Evolutionary conservation across 2,797 vertebrate genomes (phyloP).

Genomic region (Eutrigla gurnardus): DNA sequence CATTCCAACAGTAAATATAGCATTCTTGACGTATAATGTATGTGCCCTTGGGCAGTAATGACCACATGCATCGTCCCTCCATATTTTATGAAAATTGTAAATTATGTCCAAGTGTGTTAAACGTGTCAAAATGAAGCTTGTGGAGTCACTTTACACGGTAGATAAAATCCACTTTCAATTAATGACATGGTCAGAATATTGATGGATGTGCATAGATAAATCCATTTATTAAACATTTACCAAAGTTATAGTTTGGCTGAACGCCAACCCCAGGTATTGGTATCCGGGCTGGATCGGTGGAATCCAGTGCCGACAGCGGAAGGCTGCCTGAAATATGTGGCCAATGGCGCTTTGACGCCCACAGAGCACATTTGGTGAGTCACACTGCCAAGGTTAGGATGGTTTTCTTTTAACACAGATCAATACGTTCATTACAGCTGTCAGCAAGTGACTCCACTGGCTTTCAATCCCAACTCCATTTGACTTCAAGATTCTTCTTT

Average conservation of each 20-base stretch:
- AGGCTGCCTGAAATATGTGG: too few relatives aligned
- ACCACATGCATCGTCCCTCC: slow-evolving; percentile 32
- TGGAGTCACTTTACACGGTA: neutral
- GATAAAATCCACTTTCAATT: slow-evolving; percentile 11
- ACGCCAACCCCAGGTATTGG: too few relatives aligned
- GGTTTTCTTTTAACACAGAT: neutral
- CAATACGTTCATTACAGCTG: neutral
- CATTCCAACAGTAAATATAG: slow-evolving; percentile 4
- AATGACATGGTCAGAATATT: slow-evolving; percentile 1
- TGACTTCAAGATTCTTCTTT: neutral
- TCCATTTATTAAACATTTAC: neutral
- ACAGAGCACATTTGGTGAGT: too few relatives aligned
- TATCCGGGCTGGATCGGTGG: too few relatives aligned
- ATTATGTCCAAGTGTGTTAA: too few relatives aligned
- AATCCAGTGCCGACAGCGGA: too few relatives aligned
- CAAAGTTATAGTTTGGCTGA: neutral
- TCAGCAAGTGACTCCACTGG: neutral
- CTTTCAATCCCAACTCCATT: neutral
- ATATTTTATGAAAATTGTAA: slow-evolving; percentile 45
- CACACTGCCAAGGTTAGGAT: neutral
- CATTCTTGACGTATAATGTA: slow-evolving; percentile 19
- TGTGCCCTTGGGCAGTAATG: slow-evolving; percentile 5
- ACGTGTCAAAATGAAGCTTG: neutral
- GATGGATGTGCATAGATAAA: neutral
- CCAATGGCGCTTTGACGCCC: too few relatives aligned